A percentile compares a stretch with the other conserved stretches of the same genome.
phyloP scores from a whole-genome alignment of 2,888 invertebrate genomes.

The Limenitis arthemis region DNA sequence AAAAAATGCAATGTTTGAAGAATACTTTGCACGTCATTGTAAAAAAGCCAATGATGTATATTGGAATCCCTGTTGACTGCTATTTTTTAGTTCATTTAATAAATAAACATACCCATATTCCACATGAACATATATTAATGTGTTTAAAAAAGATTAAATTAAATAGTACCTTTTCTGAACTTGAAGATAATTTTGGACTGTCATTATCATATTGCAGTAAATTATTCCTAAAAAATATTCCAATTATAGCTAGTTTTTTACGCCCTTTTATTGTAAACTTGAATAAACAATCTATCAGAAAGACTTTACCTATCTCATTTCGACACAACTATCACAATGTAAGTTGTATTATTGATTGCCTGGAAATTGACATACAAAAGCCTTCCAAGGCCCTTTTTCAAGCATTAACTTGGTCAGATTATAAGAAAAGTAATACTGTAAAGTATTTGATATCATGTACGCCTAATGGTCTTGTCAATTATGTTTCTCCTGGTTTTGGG shows the following conservation, averaged over 20 bases:
- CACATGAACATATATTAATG: no score
- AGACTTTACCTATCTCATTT: conserved; percentile 28
- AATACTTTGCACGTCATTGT: no score
- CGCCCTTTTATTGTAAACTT: conserved; percentile 23
- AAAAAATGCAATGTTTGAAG: no score
- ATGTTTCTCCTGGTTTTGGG: background rate
- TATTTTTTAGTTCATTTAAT: no score
- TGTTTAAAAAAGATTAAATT: no score
- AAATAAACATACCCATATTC: no score
- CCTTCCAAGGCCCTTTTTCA: conserved; percentile 34
- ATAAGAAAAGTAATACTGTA: conserved; percentile 30
- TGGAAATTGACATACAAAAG: conserved; percentile 41
- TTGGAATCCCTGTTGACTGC: no score
- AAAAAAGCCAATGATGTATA: no score
- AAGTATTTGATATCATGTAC: background rate
- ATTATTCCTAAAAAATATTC: no score
- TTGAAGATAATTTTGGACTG: no score
- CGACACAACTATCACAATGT: conserved; percentile 30
- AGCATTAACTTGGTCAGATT: conserved; percentile 39
- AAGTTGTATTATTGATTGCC: conserved; percentile 37
- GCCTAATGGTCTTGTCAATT: background rate
- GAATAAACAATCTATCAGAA: conserved; percentile 18
- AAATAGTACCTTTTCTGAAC: no score
- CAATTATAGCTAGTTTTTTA: conserved; percentile 23
- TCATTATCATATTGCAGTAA: no score